A percentile compares a stretch with the other conserved stretches of the same genome.
phyloP scores from a whole-genome alignment of 2,797 vertebrate genomes.

The Carcharodon carcharias region DNA sequence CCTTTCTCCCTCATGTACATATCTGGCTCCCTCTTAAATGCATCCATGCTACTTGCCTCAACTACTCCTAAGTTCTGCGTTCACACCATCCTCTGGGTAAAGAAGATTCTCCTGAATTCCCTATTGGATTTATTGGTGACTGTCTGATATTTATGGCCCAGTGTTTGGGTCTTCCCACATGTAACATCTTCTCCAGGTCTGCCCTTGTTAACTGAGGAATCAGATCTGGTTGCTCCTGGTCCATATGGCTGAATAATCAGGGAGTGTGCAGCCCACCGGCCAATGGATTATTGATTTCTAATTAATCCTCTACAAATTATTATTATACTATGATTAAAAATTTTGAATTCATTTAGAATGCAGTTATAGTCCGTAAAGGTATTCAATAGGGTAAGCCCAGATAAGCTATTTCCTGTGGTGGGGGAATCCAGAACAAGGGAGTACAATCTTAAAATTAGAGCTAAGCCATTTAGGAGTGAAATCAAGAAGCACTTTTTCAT shows the following conservation, averaged over 20 bases:
- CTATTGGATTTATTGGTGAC: background rate
- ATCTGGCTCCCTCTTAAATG: background rate
- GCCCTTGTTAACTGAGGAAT: background rate
- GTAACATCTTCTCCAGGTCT: background rate
- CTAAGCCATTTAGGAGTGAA: background rate
- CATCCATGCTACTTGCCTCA: background rate
- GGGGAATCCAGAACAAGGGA: background rate
- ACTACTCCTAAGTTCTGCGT: background rate
- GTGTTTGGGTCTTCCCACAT: background rate
- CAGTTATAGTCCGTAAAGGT: too few relatives aligned
- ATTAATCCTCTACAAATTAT: background rate
- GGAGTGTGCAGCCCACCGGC: background rate
- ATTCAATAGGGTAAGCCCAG: background rate
- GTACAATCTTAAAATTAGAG: background rate
- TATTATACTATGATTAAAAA: background rate
- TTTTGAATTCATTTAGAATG: background rate
- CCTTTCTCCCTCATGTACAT: background rate
- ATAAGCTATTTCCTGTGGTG: background rate
- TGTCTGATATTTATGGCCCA: background rate
- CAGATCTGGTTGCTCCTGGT: too few relatives aligned
- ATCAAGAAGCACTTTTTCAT: background rate
- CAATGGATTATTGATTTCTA: too few relatives aligned
- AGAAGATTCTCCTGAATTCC: background rate
- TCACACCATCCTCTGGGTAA: background rate
- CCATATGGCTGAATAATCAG: background rate